Evolutionary conservation across 2,797 vertebrate species (phyloP).

Genomic region (Triplophysa bombifrons): DNA sequence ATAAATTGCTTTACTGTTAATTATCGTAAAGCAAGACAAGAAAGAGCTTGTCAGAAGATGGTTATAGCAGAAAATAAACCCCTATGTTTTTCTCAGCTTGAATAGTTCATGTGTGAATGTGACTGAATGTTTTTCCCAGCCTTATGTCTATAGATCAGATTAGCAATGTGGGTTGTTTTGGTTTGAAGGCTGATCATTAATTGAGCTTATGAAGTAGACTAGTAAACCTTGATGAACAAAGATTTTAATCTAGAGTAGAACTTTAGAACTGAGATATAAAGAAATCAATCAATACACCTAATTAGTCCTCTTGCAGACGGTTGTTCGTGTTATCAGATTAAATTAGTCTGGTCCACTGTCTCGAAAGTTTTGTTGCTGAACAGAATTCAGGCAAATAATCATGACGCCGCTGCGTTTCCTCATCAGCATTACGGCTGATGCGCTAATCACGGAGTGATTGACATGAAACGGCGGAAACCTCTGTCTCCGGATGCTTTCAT

Average conservation of each 20-base stretch:
- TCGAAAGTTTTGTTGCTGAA: constrained; percentile 44
- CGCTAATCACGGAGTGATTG: constrained; percentile 61
- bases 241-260: not conserved
- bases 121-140: not conserved
- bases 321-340: constrained; percentile 8
- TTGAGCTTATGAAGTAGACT: not conserved
- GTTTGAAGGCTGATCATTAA: not conserved
- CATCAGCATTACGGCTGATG: constrained; percentile 62
- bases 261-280: constrained; percentile 11
- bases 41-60: not conserved
- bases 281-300: not conserved
- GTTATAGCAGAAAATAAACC: too few relatives aligned
- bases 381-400: constrained; percentile 53
- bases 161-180: constrained; percentile 3
- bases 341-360: constrained; percentile 49
- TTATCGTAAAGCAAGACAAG: not conserved
- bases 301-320: not conserved
- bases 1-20: not conserved
- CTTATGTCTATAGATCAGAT: not conserved
- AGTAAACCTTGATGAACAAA: not conserved
- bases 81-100: not conserved
- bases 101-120: not conserved
- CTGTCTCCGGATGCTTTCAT: constrained; percentile 45
- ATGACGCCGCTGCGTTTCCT: constrained; percentile 56
- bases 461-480: constrained; percentile 50